These are phyloP conservation scores for Anolis apletophallus DNA, from an alignment of 2,797 vertebrate genomes.

Conservation along the genomic window DNA sequence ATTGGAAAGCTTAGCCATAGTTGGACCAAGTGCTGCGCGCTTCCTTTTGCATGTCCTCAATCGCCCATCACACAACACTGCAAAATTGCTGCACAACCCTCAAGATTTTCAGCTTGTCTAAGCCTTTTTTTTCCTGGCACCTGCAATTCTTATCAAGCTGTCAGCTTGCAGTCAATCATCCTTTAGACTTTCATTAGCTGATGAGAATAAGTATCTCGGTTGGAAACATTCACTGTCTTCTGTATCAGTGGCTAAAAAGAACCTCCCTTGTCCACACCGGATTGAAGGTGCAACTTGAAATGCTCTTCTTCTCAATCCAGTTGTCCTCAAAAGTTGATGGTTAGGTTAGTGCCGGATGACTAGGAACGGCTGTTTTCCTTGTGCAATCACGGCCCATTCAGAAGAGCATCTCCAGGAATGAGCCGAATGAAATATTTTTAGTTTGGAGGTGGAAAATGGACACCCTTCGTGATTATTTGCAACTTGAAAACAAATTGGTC, in stretches of 20 bases:
- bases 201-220: conserved; percentile 27
- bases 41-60: neutral
- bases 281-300: conserved; percentile 2
- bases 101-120: conserved; percentile 1
- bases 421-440: neutral
- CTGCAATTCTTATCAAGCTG: conserved; percentile 26
- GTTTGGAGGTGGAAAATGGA: neutral
- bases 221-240: conserved; percentile 41
- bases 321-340: neutral
- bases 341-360: neutral
- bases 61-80: neutral
- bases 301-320: neutral
- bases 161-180: conserved; percentile 25
- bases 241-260: conserved; percentile 30
- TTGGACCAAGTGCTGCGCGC: too few relatives aligned
- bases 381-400: neutral
- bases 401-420: neutral
- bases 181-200: conserved; percentile 41
- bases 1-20: neutral
- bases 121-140: conserved; percentile 9
- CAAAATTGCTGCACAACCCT: neutral
- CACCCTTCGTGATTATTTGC: neutral
- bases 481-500: conserved; percentile 37
- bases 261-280: conserved; percentile 1
- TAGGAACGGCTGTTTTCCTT: neutral